These are phyloP conservation scores for Microdon myrmicae DNA, from an alignment of 2,888 invertebrate genomes.

Conservation along the genomic window DNA sequence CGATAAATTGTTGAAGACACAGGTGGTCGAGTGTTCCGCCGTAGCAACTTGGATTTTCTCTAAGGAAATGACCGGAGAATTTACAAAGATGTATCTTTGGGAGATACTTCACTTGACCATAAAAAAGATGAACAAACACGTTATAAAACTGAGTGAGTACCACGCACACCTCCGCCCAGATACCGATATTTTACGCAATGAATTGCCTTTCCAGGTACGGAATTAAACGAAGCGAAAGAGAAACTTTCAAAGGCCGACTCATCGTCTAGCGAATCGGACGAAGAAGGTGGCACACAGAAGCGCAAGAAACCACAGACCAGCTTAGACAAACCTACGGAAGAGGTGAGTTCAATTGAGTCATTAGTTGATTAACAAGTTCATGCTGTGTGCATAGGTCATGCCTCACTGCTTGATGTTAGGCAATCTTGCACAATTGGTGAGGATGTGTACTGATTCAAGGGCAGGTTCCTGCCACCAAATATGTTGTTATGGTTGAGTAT, in stretches of 20 bases:
- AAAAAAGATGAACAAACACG: conserved; percentile 96
- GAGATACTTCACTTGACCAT: conserved; percentile 96
- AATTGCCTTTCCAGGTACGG: conserved; percentile 70
- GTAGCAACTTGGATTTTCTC: conserved; percentile 99
- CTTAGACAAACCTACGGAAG: conserved; percentile 73
- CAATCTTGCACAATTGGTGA: conserved; percentile 9
- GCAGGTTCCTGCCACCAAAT: conserved; percentile 3
- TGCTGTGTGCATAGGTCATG: conserved; percentile 9
- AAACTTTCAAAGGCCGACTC: conserved; percentile 86
- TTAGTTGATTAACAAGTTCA: conserved; percentile 1
- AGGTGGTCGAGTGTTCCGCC: conserved; percentile 95
- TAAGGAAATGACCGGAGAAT: conserved; percentile 89
- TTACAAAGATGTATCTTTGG: conserved; percentile 95
- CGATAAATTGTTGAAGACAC: conserved; percentile 97
- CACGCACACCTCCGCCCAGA: background rate
- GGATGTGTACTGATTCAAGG: conserved; percentile 10
- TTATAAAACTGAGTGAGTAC: conserved; percentile 78
- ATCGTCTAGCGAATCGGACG: conserved; percentile 84
- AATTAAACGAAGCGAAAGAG: conserved; percentile 86
- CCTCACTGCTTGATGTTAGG: conserved; percentile 18
- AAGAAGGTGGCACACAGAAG: conserved; percentile 71
- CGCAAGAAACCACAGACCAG: conserved; percentile 66
- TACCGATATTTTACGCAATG: background rate
- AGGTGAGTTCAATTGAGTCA: conserved; percentile 64
- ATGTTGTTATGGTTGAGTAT: background rate